Conservation (phyloP, 2,113 vertebrate species). For the Charadrius vociferus region DNA sequence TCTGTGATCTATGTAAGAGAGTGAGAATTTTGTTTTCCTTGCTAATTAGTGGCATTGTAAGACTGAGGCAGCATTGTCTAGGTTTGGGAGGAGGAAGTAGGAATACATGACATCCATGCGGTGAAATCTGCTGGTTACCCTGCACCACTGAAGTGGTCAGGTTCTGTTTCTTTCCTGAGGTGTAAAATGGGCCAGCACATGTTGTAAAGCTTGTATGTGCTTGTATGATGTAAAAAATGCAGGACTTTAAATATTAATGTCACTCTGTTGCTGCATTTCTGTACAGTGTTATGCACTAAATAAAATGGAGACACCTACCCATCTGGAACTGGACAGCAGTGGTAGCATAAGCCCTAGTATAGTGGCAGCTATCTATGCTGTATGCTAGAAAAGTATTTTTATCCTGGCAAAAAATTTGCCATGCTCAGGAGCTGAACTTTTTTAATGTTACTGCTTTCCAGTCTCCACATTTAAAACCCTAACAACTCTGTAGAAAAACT, state of each 20-base stretch:
- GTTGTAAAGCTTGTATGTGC: background rate
- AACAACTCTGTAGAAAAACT: background rate
- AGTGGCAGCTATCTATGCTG: background rate
- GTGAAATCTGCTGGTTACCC: background rate
- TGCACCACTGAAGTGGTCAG: background rate
- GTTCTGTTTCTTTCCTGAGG: background rate
- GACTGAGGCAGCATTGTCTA: background rate
- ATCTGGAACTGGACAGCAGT: background rate
- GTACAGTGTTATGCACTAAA: background rate
- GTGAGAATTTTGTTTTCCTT: background rate
- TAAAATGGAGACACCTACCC: background rate
- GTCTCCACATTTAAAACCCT: background rate
- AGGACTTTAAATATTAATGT: background rate
- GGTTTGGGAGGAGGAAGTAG: background rate
- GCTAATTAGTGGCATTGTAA: background rate
- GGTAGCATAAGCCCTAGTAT: background rate
- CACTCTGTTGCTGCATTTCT: background rate
- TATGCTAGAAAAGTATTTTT: background rate
- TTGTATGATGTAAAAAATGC: background rate
- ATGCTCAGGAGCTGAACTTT: background rate
- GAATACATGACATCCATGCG: fast-evolving
- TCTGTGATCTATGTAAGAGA: background rate
- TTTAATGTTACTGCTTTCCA: background rate
- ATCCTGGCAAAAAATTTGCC: background rate
- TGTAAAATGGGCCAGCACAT: background rate